A percentile compares a stretch with the other conserved stretches of the same genome.
These are phyloP conservation scores for Tolmerus cingulatus DNA, from an alignment of 2,888 invertebrate species.

Conservation along the genomic window DNA sequence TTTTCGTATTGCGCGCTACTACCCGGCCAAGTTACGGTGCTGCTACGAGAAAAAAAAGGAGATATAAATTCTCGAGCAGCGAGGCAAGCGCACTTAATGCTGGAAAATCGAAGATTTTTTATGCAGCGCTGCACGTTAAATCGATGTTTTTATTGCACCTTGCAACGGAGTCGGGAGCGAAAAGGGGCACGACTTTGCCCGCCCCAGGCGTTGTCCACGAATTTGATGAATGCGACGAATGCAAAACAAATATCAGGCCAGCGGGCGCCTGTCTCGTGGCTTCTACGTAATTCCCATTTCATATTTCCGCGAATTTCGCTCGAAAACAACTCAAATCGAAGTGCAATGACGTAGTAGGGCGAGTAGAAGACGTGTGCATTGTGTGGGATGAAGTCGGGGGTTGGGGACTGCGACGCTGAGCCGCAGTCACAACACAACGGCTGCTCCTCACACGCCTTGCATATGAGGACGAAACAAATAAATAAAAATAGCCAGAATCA, in stretches of 20 bases:
- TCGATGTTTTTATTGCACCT: neutral
- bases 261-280: neutral
- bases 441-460: neutral
- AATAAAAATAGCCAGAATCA: neutral
- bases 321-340: neutral
- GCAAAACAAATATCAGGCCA: neutral
- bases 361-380: neutral
- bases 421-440: neutral
- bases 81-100: neutral
- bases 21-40: neutral
- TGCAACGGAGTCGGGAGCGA: neutral
- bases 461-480: neutral
- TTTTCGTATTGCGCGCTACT: slow-evolving; percentile 8
- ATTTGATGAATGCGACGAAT: neutral
- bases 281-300: neutral
- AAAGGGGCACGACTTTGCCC: neutral
- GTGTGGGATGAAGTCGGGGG: neutral
- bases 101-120: slow-evolving; percentile 6
- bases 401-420: neutral
- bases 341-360: neutral
- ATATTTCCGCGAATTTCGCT: neutral
- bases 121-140: slow-evolving; percentile 4
- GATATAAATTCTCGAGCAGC: neutral
- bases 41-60: neutral
- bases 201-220: neutral